Evolutionary conservation across 2,888 invertebrate species (phyloP), one percentile per base, ranked within the genome.

Genomic region (Mylabris sibirica): DNA sequence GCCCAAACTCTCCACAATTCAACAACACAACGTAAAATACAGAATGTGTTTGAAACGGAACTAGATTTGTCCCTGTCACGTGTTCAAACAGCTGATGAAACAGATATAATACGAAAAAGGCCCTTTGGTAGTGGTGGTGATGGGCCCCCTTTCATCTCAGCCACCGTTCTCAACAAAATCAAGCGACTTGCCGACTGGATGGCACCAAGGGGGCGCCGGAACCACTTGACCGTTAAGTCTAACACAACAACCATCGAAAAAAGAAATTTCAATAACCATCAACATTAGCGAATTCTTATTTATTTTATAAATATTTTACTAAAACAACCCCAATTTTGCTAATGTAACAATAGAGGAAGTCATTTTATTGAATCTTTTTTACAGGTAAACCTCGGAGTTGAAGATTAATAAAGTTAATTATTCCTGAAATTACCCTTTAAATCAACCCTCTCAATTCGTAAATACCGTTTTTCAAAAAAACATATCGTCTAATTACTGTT

Each of bases 31-130:
- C n/a, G n/a, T n/a, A n/a, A n/a, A 24, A 63, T 30, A 30, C 59
- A 65, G 49, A 60, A 67, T 57, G 64, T 67, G 64, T 67, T 70
- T 63, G 66, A 66, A 69, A 69, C 66, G 66, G 66, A 66, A 63
- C 63, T 34, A 26, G 49, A n/a, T 34, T 57, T 53, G 49, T 49
- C 22, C 11, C 24, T 22, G 57, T 78, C 78, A 78, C 79, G 79
- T 80, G 78, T 72, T 72, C 60, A 65, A 75, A 78, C 78, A 77
- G 77, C 79, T 78, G 78, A 77, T 73, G 70, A 63, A 60, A 30
- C 63, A 24, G 44, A 6, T 24, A 64, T 41, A 57, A 26, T 59
- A 65, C 59, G 30, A 30, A 30, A 65, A 61, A 64, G 41, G 24
- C 24, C 57, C 24, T 24, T 24, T 24, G 20, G 57, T 22, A 5